Conservation (phyloP, 2,888 invertebrate species). For the Epirrhoe tristata region DNA sequence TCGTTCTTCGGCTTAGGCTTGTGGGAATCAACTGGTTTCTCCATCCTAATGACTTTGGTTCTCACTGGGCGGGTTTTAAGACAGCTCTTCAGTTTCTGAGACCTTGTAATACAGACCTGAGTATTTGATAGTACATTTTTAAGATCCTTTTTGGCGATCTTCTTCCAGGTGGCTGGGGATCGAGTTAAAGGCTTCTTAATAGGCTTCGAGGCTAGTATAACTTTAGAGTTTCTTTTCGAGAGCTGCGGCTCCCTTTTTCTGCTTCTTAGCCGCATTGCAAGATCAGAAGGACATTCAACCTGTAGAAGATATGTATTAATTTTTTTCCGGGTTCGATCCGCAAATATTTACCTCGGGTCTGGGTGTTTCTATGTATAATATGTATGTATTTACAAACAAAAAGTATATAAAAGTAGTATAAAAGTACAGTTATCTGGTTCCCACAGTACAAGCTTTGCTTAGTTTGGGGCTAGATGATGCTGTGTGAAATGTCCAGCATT, state of each 20-base stretch:
- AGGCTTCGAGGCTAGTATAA: slow-evolving; percentile 65
- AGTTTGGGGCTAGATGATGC: no score
- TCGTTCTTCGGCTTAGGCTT: slow-evolving; percentile 70
- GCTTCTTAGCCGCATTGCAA: slow-evolving; percentile 89
- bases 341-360: no score
- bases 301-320: slow-evolving; percentile 49
- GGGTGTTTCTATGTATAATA: no score
- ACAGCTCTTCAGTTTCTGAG: slow-evolving; percentile 68
- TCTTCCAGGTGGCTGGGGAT: slow-evolving; percentile 70
- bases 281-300: slow-evolving; percentile 63
- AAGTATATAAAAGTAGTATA: no score
- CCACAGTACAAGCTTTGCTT: no score
- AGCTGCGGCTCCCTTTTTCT: slow-evolving; percentile 87
- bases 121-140: slow-evolving; percentile 70
- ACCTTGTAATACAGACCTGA: slow-evolving; percentile 69
- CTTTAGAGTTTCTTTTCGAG: slow-evolving; percentile 69
- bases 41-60: slow-evolving; percentile 67
- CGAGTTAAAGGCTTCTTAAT: slow-evolving; percentile 58
- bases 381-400: no score
- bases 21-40: slow-evolving; percentile 64
- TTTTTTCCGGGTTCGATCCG: no score
- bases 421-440: no score
- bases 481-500: no score
- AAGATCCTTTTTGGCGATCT: slow-evolving; percentile 63
- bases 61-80: slow-evolving; percentile 63